Percentiles rank a stretch among this genome's conserved stretches.
Evolutionary conservation across 2,888 invertebrate genomes (phyloP).

Genomic region (Netelia virgata): DNA sequence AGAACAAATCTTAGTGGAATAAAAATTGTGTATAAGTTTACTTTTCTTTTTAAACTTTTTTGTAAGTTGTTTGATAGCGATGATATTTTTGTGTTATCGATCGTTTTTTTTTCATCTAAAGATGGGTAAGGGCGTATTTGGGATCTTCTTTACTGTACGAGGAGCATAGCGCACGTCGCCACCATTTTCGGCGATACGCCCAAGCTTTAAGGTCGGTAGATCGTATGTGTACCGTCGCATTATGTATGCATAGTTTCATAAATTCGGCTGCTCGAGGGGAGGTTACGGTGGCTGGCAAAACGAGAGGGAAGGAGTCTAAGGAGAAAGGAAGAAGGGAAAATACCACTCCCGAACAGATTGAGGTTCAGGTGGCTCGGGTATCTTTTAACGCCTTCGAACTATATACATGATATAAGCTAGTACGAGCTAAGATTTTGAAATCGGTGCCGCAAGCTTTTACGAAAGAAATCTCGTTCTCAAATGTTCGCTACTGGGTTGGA

Average conservation of each 20-base stretch:
- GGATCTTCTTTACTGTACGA: constrained; percentile 22
- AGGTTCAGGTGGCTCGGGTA: constrained; percentile 58
- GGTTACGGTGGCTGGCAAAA: constrained; percentile 34
- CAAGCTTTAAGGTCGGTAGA: constrained; percentile 56
- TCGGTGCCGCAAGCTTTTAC: constrained; percentile 37
- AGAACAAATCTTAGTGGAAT: constrained; percentile 18
- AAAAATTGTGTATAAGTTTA: not conserved
- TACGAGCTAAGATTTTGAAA: not conserved
- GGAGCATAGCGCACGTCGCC: constrained; percentile 45
- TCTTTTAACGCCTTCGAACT: constrained; percentile 10
- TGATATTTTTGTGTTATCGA: constrained; percentile 3
- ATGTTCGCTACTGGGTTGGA: not conserved
- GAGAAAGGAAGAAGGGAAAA: constrained; percentile 32
- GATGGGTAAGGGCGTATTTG: constrained; percentile 28
- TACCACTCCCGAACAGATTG: constrained; percentile 7
- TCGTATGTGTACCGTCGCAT: constrained; percentile 65
- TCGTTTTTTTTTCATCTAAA: not conserved
- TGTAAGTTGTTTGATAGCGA: not conserved
- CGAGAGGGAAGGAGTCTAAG: constrained; percentile 6
- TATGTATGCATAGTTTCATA: constrained; percentile 73
- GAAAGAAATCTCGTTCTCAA: constrained; percentile 12
- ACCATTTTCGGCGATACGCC: constrained; percentile 44
- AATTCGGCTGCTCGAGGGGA: constrained; percentile 65
- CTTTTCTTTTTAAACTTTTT: constrained; percentile 1
- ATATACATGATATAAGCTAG: not conserved